phyloP scores from a whole-genome alignment of 1,140 invertebrate species.

The Pantala flavescens region DNA sequence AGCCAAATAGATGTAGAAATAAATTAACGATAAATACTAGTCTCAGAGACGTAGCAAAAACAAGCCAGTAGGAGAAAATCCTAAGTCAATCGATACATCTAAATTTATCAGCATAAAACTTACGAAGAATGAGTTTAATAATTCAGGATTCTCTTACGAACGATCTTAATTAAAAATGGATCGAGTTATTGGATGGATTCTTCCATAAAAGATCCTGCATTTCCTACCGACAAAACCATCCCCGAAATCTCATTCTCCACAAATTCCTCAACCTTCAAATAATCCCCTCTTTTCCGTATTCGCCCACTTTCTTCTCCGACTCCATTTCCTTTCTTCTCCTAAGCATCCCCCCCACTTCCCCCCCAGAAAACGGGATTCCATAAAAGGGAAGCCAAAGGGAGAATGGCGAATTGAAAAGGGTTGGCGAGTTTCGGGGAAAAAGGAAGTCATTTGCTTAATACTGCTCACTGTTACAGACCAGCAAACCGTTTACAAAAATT shows the following conservation, averaged over 20 bases:
- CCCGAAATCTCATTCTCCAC: background rate
- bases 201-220: too few species aligned
- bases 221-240: too few species aligned
- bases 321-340: background rate
- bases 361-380: background rate
- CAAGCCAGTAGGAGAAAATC: too few species aligned
- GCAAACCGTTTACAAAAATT: conserved; percentile 3
- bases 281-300: background rate
- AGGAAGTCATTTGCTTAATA: background rate
- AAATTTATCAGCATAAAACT: too few species aligned
- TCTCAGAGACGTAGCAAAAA: too few species aligned
- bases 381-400: background rate
- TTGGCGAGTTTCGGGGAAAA: background rate
- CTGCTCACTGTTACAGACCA: background rate
- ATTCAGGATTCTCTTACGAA: too few species aligned
- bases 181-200: too few species aligned
- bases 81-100: too few species aligned
- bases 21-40: too few species aligned
- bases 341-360: background rate
- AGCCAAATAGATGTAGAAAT: too few species aligned
- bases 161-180: too few species aligned
- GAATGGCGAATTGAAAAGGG: conserved; percentile 1
- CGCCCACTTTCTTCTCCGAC: background rate
- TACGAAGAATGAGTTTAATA: too few species aligned
- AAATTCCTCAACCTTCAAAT: background rate